These are phyloP conservation scores for Nebria brevicollis DNA, from an alignment of 2,888 invertebrate species.

Conservation along the genomic window DNA sequence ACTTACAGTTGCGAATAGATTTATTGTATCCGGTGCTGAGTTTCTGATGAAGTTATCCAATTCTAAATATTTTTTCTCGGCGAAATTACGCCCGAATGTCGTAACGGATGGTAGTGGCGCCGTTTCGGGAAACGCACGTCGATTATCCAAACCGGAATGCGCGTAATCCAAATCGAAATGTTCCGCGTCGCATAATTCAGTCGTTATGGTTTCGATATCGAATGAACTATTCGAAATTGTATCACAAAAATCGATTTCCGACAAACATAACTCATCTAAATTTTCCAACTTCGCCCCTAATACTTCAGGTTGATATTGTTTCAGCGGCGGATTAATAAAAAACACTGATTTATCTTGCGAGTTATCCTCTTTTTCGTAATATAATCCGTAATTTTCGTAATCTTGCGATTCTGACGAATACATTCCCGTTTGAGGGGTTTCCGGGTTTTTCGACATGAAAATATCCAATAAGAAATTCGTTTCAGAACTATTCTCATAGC, in stretches of 20 bases:
- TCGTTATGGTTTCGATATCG: slow-evolving; percentile 51
- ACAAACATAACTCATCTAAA: slow-evolving; percentile 39
- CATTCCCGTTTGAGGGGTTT: background rate
- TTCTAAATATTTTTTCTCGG: slow-evolving; percentile 50
- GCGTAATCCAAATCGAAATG: slow-evolving; percentile 52
- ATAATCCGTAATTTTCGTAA: slow-evolving; percentile 24
- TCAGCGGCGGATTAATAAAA: slow-evolving; percentile 33
- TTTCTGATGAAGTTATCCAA: slow-evolving; percentile 58
- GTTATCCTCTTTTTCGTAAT: slow-evolving; percentile 28
- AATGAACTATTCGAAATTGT: slow-evolving; percentile 55
- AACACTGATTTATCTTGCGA: slow-evolving; percentile 20
- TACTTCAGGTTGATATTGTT: slow-evolving; percentile 22
- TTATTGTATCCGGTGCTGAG: slow-evolving; percentile 48
- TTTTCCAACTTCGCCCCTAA: slow-evolving; percentile 8
- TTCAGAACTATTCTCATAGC: slow-evolving; percentile 14
- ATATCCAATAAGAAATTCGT: slow-evolving; percentile 37
- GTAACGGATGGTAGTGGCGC: slow-evolving; percentile 35
- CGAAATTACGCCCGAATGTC: slow-evolving; percentile 41
- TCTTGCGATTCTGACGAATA: background rate
- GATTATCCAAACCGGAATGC: slow-evolving; percentile 48
- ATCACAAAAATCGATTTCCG: slow-evolving; percentile 56
- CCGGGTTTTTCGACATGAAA: slow-evolving; percentile 28
- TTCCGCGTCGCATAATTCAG: slow-evolving; percentile 29
- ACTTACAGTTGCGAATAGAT: slow-evolving; percentile 36
- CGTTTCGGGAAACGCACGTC: slow-evolving; percentile 21